Evolutionary conservation across 2,797 vertebrate genomes (phyloP), one percentile per base, ranked within the genome.

Genomic region (Okamejei kenojei): DNA sequence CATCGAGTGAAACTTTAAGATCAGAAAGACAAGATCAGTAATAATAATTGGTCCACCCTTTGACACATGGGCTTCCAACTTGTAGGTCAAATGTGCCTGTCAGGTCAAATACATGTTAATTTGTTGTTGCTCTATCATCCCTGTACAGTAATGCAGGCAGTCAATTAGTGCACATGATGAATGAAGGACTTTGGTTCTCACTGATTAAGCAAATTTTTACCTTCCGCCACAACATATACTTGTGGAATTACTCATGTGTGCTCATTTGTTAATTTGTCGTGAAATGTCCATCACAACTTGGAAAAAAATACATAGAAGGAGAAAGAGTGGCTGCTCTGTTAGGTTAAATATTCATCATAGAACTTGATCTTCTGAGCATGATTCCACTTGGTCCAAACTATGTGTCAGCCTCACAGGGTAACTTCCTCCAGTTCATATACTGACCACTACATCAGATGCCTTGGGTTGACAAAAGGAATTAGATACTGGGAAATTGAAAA

Each of bases 51-150:
- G 96, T 96, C 97, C 96, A 96, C 95, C 96, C 96, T 95, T 95
- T 96, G 96, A 97, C 97, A 98, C 97, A 97, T 98, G 96, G 98
- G 97, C 95, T 96, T 95, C 95, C 94, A 95, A 96, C 95, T 96
- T 95, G 95, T 96, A 95, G 96, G 96, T 97, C 97, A 97, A 98
- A 96, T 93, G 95, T 95, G 95, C 74, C 94, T 97, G 98, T 98
- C 98, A 97, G 96, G 90, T 92, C 71, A 76, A 6, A 92, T 92
- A 17, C 35, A 92, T 58, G 94, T 95, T 93, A 80, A 95, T 95
- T 97, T 96, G 97, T 95, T 94, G 96, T 97, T 96, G 95, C 93
- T 29, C 65, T 95, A 95, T 96, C 95, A 94, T 6, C 82, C 15
- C 79, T 38, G 93, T 95, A 95, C n/a, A 93, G 61, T 0, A 76